Evolutionary conservation across 2,113 vertebrate genomes (phyloP).

Genomic region (Agapornis roseicollis): DNA sequence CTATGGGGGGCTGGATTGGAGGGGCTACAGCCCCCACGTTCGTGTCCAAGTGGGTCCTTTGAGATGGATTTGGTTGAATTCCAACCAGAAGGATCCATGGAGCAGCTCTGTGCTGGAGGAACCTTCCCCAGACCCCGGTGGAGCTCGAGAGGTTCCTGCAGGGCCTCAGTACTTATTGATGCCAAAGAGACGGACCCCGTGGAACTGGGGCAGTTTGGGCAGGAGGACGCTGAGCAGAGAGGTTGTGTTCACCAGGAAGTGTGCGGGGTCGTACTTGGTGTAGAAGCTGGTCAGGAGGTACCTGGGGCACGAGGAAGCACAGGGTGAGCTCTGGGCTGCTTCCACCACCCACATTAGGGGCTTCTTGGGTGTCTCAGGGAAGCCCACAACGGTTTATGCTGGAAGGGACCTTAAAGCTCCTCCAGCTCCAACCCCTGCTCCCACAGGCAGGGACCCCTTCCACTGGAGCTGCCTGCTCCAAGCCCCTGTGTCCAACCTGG

Average conservation of each 20-base stretch:
- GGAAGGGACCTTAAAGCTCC: neutral
- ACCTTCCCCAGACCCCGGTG: neutral
- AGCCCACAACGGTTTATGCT: neutral
- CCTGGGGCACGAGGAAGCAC: conserved; percentile 61
- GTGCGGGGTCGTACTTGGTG: conserved; percentile 89
- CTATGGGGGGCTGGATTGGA: neutral
- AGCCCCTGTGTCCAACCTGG: no score
- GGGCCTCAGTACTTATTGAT: conserved; percentile 90
- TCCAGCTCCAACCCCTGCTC: neutral
- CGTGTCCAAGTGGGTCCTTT: neutral
- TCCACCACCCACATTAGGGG: neutral
- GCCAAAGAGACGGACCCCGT: conserved; percentile 90
- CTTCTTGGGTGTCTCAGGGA: neutral
- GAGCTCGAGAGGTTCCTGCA: neutral
- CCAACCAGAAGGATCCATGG: neutral
- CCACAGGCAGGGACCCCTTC: neutral
- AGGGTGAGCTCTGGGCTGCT: neutral
- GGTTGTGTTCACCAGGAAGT: conserved; percentile 89
- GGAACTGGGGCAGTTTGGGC: conserved; percentile 93
- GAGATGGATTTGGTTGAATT: neutral
- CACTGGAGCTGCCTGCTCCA: neutral
- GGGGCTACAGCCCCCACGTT: neutral
- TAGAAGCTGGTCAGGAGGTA: conserved; percentile 95
- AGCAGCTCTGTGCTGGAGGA: neutral
- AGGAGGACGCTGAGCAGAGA: conserved; percentile 89